Base-by-base conservation (phyloP, 2,113 vertebrate genomes). In the Scophthalmus maximus region DNA sequence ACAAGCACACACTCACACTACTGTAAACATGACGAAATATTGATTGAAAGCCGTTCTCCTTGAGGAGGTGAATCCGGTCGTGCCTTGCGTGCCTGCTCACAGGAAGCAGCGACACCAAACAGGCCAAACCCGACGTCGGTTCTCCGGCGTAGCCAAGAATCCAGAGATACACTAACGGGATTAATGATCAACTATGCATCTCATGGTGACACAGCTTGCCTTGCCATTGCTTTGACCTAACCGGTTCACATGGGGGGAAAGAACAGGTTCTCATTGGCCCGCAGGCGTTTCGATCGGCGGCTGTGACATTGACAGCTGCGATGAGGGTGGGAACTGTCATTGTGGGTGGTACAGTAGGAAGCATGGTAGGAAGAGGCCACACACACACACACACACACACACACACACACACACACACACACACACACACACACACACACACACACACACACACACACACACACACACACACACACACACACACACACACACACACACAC, bases 191-290 rank as follows among this genome's bases (percentile, higher is more conserved):
- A 83, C 86, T 83, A 72, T 88, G 85, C 81, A 81, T 88, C 83
- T 78, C 75, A 62, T 70, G 73, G 85, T 57, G 78, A 86, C 78
- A 81, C 81, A 81, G 72, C 82, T 76, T 57, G 85, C 78, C 76
- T 87, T 84, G 86, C 88, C 87, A 78, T 87, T 68, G 78, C 86
- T 86, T 65, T 85, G 88, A 93, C 85, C 89, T 83, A 63, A 84
- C 73, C 77, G 88, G 70, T 86, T 85, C 73, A 72, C 78, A 64
- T 62, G 20, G 55, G 23, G 60, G 64, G 71, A 84, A 73, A 75
- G 63, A 60, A 47, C 6, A 70, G 49, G 66, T 58, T 74, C 70
- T 79, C 73, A 81, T 83, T 85, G 89, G 86, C 77, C 64, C 8
- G n/a, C 69, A 65, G 76, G 42, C 11, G 2, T 63, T 82, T 60